Percentiles rank a stretch among this genome's conserved stretches.
phyloP scores from a whole-genome alignment of 2,113 vertebrate species.

The Phaethornis superciliosus region DNA sequence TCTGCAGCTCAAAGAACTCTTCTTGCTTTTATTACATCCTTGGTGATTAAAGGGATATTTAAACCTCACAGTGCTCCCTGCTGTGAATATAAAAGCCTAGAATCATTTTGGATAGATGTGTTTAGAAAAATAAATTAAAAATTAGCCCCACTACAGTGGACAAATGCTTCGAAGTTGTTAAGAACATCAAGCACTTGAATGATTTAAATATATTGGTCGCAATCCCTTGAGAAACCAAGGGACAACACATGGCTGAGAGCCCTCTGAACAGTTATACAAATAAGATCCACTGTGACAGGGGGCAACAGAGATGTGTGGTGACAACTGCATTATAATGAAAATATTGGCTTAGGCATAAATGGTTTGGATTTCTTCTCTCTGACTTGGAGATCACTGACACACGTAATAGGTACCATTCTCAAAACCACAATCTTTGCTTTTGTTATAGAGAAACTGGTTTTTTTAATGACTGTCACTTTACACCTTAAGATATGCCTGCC shows the following conservation, averaged over 20 bases:
- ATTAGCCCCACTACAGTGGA: constrained; percentile 14
- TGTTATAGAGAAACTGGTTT: neutral
- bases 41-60: constrained; percentile 74
- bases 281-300: neutral
- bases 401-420: neutral
- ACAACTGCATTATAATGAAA: neutral
- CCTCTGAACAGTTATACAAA: neutral
- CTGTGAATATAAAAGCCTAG: constrained; percentile 71
- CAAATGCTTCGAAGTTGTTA: constrained; percentile 54
- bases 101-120: constrained; percentile 51
- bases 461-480: neutral
- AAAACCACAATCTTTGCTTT: neutral
- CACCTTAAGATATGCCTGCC: neutral
- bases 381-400: neutral
- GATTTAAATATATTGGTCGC: neutral
- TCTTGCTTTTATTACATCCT: constrained; percentile 73
- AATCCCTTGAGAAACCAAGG: constrained; percentile 11
- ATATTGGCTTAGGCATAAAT: neutral
- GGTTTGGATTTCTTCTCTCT: neutral
- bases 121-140: constrained; percentile 70
- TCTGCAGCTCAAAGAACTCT: constrained; percentile 69
- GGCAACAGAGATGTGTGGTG: neutral
- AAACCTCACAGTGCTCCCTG: constrained; percentile 57
- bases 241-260: neutral
- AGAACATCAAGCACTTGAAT: constrained; percentile 9